Evolutionary conservation across 2,888 invertebrate species (phyloP).

Genomic region (Sphaeridia pumilis): DNA sequence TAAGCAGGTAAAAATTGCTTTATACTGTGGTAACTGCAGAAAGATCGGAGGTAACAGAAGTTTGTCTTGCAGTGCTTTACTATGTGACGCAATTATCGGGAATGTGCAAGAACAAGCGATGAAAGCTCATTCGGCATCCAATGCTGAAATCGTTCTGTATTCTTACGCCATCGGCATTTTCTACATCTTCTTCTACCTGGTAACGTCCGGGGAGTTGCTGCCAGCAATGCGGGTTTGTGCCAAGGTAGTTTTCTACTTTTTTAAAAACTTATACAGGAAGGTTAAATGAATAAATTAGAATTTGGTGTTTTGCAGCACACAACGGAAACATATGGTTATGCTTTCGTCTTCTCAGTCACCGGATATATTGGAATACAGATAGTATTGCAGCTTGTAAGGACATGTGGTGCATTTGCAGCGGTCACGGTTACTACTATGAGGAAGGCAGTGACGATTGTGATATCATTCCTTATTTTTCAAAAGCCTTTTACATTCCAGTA

Average conservation of each 20-base stretch:
- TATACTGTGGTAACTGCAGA: not conserved
- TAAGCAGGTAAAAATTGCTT: conserved; percentile 34
- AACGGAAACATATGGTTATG: conserved; percentile 66
- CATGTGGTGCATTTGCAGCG: conserved; percentile 80
- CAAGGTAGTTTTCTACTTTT: conserved; percentile 46
- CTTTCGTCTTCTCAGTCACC: conserved; percentile 69
- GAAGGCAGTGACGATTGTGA: conserved; percentile 80
- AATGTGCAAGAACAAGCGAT: conserved; percentile 95
- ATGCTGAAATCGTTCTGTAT: conserved; percentile 83
- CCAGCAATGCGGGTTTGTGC: conserved; percentile 65
- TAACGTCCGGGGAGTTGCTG: conserved; percentile 58
- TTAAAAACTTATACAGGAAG: not conserved
- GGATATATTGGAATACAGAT: conserved; percentile 91
- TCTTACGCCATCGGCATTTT: conserved; percentile 80
- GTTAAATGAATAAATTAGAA: not conserved
- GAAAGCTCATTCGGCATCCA: conserved; percentile 67
- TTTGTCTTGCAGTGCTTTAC: conserved; percentile 55
- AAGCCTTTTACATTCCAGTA: conserved; percentile 90
- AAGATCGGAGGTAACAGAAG: not conserved
- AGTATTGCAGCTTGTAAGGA: conserved; percentile 71
- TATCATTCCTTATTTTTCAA: conserved; percentile 85
- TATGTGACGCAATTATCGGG: conserved; percentile 91
- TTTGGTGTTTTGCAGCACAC: conserved; percentile 49
- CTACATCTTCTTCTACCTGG: conserved; percentile 63
- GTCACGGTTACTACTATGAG: conserved; percentile 85